phyloP scores from a whole-genome alignment of 2,113 vertebrate species.

The Accipiter virgatus region DNA sequence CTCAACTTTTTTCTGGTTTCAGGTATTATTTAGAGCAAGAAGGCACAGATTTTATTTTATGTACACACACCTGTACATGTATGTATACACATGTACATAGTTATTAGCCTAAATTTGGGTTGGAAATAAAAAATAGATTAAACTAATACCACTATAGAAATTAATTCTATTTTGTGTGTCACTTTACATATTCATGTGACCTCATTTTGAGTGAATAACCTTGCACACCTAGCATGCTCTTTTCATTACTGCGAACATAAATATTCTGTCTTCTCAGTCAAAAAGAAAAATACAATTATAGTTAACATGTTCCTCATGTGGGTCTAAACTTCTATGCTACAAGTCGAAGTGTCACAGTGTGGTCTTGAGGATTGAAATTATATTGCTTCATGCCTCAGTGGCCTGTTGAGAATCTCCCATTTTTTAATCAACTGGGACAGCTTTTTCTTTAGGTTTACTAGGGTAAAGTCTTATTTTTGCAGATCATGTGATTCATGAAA shows the following conservation, averaged over 20 bases:
- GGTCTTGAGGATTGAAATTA: background rate
- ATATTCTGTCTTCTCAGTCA: background rate
- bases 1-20: background rate
- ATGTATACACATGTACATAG: background rate
- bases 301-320: background rate
- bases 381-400: background rate
- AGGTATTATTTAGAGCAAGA: background rate
- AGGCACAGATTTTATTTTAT: background rate
- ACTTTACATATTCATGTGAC: background rate
- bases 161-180: background rate
- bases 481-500: background rate
- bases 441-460: background rate
- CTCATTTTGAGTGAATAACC: background rate
- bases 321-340: background rate
- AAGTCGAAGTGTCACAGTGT: background rate
- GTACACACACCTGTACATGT: background rate
- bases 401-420: background rate
- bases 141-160: background rate
- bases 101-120: background rate
- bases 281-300: background rate
- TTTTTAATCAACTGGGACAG: background rate
- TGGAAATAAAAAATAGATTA: background rate
- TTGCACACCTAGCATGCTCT: background rate
- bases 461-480: background rate
- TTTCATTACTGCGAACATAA: background rate